These are phyloP conservation scores for Xenentodon cancila DNA, from an alignment of 2,797 vertebrate species.

Conservation along the genomic window DNA sequence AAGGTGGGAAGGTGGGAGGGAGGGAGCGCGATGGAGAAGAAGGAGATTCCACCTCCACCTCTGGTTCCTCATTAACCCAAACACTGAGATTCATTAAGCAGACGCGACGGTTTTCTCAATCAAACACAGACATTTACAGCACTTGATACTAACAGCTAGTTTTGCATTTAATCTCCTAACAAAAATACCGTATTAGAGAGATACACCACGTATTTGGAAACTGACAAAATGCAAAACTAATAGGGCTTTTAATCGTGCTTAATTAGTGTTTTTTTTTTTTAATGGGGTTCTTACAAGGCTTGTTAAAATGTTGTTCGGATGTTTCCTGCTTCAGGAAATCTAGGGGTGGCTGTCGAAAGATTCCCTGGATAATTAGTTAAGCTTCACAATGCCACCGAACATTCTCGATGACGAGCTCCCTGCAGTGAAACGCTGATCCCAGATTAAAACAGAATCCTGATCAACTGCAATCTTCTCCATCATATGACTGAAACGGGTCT, in stretches of 20 bases:
- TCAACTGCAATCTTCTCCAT: too few relatives aligned
- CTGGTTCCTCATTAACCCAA: conserved; percentile 40
- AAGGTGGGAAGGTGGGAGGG: conserved; percentile 39
- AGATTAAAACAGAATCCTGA: too few relatives aligned
- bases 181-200: conserved; percentile 9
- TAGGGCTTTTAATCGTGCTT: conserved; percentile 55
- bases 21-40: background rate
- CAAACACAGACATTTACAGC: conserved; percentile 26
- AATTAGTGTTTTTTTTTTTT: conserved; percentile 39
- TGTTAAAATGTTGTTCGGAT: conserved; percentile 42
- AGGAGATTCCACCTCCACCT: conserved; percentile 19
- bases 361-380: conserved; percentile 26
- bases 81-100: conserved; percentile 33
- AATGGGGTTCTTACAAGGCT: conserved; percentile 12
- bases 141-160: background rate
- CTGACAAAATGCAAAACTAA: conserved; percentile 46
- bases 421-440: background rate
- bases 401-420: background rate
- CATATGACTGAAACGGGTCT: too few relatives aligned
- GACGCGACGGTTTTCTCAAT: conserved; percentile 21
- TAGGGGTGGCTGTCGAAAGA: conserved; percentile 18
- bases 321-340: conserved; percentile 11
- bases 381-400: conserved; percentile 4
- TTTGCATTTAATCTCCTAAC: conserved; percentile 20
- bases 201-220: conserved; percentile 16